Base-by-base conservation (phyloP, 2,797 vertebrate genomes). In the Neosalanx taihuensis region DNA sequence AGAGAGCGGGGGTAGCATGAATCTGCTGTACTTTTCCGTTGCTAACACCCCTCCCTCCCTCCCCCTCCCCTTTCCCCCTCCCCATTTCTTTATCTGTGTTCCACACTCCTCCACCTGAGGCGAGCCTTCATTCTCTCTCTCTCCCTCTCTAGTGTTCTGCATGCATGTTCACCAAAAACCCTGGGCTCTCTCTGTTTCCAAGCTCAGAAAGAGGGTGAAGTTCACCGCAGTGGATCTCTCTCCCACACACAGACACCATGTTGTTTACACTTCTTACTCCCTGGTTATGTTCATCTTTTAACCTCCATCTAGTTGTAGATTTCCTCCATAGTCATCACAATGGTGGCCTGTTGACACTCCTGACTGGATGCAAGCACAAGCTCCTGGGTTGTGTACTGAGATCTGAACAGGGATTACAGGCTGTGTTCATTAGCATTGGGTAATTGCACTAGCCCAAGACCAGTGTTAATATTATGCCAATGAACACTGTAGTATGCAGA, bases 21-120 rank as follows among this genome's bases (percentile, higher is more conserved):
- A 77, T 84, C 82, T 85, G 82, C 87, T 88, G 88, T 92, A 92
- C 84, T 91, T 87, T 91, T 89, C 89, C 88, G 72, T 84, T 90
- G 46, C 71, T 46, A 17, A 15, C 58, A 64, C 35, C 65, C 53
- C 57, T 70, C n/a, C 60, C 23, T 68, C 65, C 58, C n/a, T 59
- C 71, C 37, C 46, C 29, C 63, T 64, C 76, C 53, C 75, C 30
- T 31, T 64, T 23, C 58, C 72, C 76, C 58, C 33, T 23, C 60
- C 78, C 59, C 70, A 30, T 57, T 65, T 26, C 35, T 29, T 51
- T 65, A 63, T n/a, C 46, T 20, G 2, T 26, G 26, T 53, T 61
- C 66, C 51, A 18, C 13, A 17, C 51, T 29, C 58, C 58, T 60
- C 58, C 29, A 9, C 17, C 5, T 26, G 66, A 67, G 26, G 18